Evolutionary conservation across 2,888 invertebrate genomes (phyloP), one percentile per base, ranked within the genome.

Genomic region (Drymonia ruficornis): DNA sequence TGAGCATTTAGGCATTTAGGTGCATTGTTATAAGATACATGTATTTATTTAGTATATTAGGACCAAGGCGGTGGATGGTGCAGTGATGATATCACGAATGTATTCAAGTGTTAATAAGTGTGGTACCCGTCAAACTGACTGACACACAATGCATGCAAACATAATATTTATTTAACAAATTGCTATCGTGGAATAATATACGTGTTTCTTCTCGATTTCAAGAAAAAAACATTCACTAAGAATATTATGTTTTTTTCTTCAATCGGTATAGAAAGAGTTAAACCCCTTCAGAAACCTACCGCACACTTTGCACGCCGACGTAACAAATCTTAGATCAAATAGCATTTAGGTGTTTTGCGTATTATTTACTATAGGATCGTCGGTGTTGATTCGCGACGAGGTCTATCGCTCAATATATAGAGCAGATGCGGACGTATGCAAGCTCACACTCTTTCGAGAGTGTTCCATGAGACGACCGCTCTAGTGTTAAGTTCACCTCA

Each of bases 311-410:
- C 43, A 23, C 59, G 67, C 53, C 72, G 71, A 72, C 76, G 76
- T 65, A 68, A 72, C 60, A 81, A 80, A 90, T 90, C 86, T 83
- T 71, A 78, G 68, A 69, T 74, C 81, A 90, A 89, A 89, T 78
- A 89, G 74, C 80, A 81, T 85, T 89, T 85, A 84, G 79, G 66
- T 85, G 82, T 82, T 86, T 80, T 80, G 74, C 85, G 83, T 84
- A 77, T 76, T 91, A 89, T 91, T 91, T 91, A 73, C 80, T n/a
- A 63, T 78, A 65, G 78, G 87, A 89, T 90, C 75, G 78, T 70
- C 67, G 62, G 47, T 84, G 87, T 86, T 86, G 81, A 84, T 83
- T 75, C 68, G 61, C 59, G 69, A 53, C 74, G 76, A 78, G 73
- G 79, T 81, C 76, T 76, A 73, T 57, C 62, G 66, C 70, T 72